phyloP scores from a whole-genome alignment of 2,797 vertebrate species.

The Anniella stebbinsi region DNA sequence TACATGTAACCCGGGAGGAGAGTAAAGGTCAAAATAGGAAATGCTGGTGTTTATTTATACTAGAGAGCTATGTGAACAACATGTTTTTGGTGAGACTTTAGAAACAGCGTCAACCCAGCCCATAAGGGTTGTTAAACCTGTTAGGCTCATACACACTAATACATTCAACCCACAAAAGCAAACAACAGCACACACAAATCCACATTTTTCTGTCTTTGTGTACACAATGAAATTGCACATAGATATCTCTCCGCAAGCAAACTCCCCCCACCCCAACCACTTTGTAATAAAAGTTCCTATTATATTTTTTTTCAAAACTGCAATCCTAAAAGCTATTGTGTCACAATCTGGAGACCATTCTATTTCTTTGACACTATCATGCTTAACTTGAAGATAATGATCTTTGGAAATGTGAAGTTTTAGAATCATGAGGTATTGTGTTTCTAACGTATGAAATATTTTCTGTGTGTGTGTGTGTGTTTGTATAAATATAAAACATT shows the following conservation, averaged over 20 bases:
- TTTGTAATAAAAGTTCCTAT: neutral
- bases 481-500: neutral
- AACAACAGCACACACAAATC: constrained; percentile 4
- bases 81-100: constrained; percentile 69
- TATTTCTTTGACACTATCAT: neutral
- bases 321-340: neutral
- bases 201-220: constrained; percentile 9
- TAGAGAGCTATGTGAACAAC: constrained; percentile 62
- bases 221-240: constrained; percentile 7
- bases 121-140: constrained; percentile 71
- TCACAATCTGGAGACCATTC: constrained; percentile 8
- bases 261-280: neutral
- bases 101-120: constrained; percentile 60
- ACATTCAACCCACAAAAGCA: constrained; percentile 29
- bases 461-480: too few species aligned
- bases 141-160: constrained; percentile 36
- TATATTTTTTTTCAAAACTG: neutral
- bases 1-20: constrained; percentile 69
- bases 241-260: neutral
- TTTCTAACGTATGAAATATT: neutral
- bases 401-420: neutral
- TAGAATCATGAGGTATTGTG: neutral
- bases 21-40: constrained; percentile 75
- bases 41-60: constrained; percentile 72
- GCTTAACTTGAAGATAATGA: neutral